These are phyloP conservation scores for Xanthia togata DNA, from an alignment of 2,888 invertebrate genomes.

Conservation along the genomic window DNA sequence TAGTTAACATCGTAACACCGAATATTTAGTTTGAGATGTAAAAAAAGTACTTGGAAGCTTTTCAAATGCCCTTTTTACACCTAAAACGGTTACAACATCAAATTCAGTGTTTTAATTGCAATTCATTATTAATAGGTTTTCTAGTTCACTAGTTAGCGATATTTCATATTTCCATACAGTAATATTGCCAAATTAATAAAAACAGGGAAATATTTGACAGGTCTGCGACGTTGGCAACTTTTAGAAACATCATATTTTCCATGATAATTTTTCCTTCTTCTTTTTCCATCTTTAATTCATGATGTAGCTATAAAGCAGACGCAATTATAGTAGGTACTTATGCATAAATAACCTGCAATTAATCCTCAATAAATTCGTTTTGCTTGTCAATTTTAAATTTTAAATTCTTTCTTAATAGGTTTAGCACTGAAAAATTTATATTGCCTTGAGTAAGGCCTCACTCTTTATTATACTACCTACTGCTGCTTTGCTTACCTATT, in stretches of 20 bases:
- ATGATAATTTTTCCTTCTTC: neutral
- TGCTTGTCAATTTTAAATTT: constrained; percentile 39
- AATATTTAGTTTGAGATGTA: too few species aligned
- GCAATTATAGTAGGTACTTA: constrained; percentile 10
- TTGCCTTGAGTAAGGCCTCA: constrained; percentile 57
- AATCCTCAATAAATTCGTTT: constrained; percentile 29
- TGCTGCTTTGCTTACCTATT: constrained; percentile 8
- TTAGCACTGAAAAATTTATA: constrained; percentile 49
- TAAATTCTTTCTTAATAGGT: constrained; percentile 37
- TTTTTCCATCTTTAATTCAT: neutral
- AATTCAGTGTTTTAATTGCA: too few species aligned
- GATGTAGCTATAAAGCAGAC: neutral
- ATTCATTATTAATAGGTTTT: too few species aligned
- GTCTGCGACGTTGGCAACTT: too few species aligned
- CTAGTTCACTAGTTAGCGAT: too few species aligned
- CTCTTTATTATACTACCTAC: constrained; percentile 28
- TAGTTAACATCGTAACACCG: too few species aligned
- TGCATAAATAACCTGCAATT: constrained; percentile 24
- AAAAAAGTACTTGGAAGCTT: too few species aligned
- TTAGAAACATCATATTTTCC: neutral
- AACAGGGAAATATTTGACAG: too few species aligned
- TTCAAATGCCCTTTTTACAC: too few species aligned
- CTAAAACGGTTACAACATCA: too few species aligned
- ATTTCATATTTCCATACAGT: too few species aligned
- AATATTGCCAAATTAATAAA: too few species aligned